A percentile compares a stretch with the other conserved stretches of the same genome.
These are phyloP conservation scores for Reticulitermes speratus DNA, from an alignment of 1,140 invertebrate genomes.

Conservation along the genomic window DNA sequence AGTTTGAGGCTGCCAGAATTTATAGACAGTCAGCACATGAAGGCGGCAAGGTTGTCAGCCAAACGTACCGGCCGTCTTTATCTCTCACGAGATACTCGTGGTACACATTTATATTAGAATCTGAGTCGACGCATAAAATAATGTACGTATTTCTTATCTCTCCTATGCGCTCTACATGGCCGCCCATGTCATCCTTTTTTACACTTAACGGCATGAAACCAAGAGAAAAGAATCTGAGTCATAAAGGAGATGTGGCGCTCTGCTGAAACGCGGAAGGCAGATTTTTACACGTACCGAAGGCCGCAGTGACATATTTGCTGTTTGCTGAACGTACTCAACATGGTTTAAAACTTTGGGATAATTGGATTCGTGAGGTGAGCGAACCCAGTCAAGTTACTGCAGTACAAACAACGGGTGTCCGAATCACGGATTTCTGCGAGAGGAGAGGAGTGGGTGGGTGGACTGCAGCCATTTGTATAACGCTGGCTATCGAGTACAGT, in stretches of 20 bases:
- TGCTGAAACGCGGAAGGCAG: background rate
- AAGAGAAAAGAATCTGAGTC: background rate
- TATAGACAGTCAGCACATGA: too few species aligned
- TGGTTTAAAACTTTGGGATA: background rate
- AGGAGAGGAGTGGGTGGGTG: background rate
- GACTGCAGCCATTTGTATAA: background rate
- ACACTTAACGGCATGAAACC: too few species aligned
- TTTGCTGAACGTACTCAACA: background rate
- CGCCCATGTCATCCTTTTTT: too few species aligned
- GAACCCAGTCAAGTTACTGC: background rate
- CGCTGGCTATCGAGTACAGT: background rate
- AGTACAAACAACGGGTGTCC: background rate
- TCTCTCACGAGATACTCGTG: too few species aligned
- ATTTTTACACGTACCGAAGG: background rate
- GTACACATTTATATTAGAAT: too few species aligned
- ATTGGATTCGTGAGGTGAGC: conserved; percentile 7
- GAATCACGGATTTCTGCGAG: background rate
- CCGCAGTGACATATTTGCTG: background rate
- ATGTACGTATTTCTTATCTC: too few species aligned
- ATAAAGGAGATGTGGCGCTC: background rate
- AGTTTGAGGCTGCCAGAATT: too few species aligned
- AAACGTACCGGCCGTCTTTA: too few species aligned
- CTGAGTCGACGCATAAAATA: too few species aligned
- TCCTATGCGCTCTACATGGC: too few species aligned
- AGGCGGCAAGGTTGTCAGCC: too few species aligned